Base-by-base conservation (phyloP, 2,797 vertebrate species). In the Enteromius viviparus region DNA sequence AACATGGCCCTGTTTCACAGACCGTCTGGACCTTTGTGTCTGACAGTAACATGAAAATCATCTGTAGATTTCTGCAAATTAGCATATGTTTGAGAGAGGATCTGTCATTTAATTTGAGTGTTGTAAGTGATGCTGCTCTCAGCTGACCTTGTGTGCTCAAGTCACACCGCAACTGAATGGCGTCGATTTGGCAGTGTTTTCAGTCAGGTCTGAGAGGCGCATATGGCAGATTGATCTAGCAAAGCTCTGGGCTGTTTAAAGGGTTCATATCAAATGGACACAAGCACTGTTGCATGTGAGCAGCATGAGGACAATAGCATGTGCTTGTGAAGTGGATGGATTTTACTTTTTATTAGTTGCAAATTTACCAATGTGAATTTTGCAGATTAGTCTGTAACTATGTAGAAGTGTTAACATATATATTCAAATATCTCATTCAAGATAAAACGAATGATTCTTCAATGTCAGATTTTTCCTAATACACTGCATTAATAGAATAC, bases 221-320 rank as follows among this genome's bases (percentile, higher is more conserved):
- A 83, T 80, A 86, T 69, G 85, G 70, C 49, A 53, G 26, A 83
- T 86, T 70, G 62, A 80, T 80, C 71, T 55, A 15, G 29, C 29
- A 42, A 32, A 80, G 65, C 65, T 81, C 29, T 71, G 58, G 42
- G 12, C 71, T 62, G 40, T 72, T 42, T 85, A 34, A 10, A 70
- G 8, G n/a, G 23, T 55, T 77, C 68, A 47, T 26, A 45, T 47
- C 26, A 42, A 62, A 15, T 1, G 9, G 29, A 51, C 68, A 71
- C 40, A 80, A 64, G 65, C 15, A 1, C 47, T 53, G 70, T 15
- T 65, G 42, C 70, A 74, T 9, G 29, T 82, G 80, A 76, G 80
- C 34, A 55, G 12, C 71, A 66, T 14, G 29, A 62, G 42, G 29
- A 34, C 12, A 49, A 45, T 26, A 40, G 45, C 70, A 75, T 21